Conservation (phyloP, 2,113 vertebrate genomes). For the Taurulus bubalis region DNA sequence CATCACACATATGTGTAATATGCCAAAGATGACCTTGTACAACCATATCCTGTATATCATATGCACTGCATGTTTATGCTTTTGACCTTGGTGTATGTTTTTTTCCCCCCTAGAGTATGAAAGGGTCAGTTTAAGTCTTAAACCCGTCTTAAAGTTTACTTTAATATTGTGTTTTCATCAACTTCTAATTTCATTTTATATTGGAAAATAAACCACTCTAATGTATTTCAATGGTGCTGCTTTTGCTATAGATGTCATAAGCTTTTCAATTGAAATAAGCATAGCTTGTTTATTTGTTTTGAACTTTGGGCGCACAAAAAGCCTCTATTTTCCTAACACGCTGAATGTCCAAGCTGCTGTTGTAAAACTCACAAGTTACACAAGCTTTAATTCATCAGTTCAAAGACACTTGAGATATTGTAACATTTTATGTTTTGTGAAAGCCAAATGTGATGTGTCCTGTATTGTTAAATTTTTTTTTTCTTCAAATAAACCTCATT, state of each 20-base stretch:
- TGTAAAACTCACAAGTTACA: constrained; percentile 17
- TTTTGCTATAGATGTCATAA: background rate
- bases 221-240: constrained; percentile 15
- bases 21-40: constrained; percentile 31
- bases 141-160: constrained; percentile 15
- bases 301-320: constrained; percentile 43
- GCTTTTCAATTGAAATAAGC: constrained; percentile 15
- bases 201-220: background rate
- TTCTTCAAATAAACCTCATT: constrained; percentile 62
- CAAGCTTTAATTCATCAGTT: background rate
- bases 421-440: background rate
- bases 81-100: background rate
- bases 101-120: background rate
- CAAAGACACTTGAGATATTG: background rate
- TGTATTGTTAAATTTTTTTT: constrained; percentile 7
- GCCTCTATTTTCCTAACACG: constrained; percentile 1
- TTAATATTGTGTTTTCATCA: background rate
- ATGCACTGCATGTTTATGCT: background rate
- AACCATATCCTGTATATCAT: background rate
- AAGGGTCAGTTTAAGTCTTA: constrained; percentile 9
- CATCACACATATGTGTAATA: constrained; percentile 42
- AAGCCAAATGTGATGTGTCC: background rate
- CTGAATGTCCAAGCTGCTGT: constrained; percentile 8
- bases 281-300: constrained; percentile 23
- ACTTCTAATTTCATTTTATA: background rate